Conservation (phyloP, 2,113 vertebrate genomes). For the Dipodomys merriami region DNA sequence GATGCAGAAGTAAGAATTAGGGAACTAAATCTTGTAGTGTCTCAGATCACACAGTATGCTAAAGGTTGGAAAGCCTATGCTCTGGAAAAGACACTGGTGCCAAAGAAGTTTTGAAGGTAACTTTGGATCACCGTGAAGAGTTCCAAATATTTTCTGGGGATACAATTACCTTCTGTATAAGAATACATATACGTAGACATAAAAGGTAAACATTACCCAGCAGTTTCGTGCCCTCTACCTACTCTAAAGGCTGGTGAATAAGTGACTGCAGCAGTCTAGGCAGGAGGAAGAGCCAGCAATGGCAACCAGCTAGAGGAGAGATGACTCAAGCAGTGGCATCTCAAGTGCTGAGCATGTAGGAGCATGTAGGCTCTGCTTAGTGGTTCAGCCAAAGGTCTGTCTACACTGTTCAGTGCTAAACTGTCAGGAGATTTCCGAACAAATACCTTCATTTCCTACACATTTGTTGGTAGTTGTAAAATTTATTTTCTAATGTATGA, state of each 20-base stretch:
- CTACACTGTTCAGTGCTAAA: not conserved
- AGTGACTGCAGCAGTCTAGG: constrained; percentile 13
- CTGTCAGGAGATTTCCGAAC: constrained; percentile 40
- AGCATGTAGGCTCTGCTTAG: constrained; percentile 12
- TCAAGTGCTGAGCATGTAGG: constrained; percentile 24
- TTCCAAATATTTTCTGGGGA: constrained; percentile 31
- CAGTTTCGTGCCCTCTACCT: constrained; percentile 22
- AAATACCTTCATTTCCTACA: constrained; percentile 44
- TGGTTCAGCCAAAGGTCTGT: constrained; percentile 61
- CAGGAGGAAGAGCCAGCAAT: not conserved
- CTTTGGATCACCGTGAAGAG: constrained; percentile 7
- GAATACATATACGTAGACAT: constrained; percentile 16
- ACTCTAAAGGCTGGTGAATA: constrained; percentile 34
- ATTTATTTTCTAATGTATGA: constrained; percentile 57
- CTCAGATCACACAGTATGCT: not conserved
- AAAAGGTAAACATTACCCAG: constrained; percentile 11
- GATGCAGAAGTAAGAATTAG: not conserved
- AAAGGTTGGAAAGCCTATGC: not conserved
- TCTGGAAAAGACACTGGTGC: not conserved
- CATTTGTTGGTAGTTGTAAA: not conserved
- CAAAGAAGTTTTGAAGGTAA: constrained; percentile 18
- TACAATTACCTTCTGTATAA: constrained; percentile 45
- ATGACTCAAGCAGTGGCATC: constrained; percentile 45
- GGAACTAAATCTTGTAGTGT: not conserved
- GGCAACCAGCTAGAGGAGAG: not conserved